phyloP scores from a whole-genome alignment of 1,140 invertebrate species.

The Nebria ingens region DNA sequence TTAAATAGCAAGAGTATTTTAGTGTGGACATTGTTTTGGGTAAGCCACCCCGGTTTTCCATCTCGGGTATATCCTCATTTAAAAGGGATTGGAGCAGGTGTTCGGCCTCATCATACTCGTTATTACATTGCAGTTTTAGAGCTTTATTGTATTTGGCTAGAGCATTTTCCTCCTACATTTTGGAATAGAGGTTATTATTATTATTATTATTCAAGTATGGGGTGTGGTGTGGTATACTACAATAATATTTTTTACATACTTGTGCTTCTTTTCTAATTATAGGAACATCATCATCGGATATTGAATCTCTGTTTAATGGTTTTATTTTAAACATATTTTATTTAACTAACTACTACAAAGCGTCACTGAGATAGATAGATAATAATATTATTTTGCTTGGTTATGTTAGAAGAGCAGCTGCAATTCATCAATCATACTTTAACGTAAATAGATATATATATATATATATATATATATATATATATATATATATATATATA shows the following conservation, averaged over 20 bases:
- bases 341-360: too few relatives aligned
- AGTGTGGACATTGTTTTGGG: conserved; percentile 43
- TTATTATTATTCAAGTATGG: too few relatives aligned
- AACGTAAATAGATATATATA: too few relatives aligned
- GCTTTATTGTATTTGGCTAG: conserved; percentile 32
- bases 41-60: conserved; percentile 32
- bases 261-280: conserved; percentile 32
- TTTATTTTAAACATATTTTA: conserved; percentile 33
- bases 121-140: conserved; percentile 25
- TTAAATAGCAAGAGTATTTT: conserved; percentile 63
- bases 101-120: conserved; percentile 23
- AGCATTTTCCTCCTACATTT: conserved; percentile 31
- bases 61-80: conserved; percentile 30
- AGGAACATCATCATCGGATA: conserved; percentile 32
- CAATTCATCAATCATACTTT: too few relatives aligned
- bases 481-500: too few relatives aligned
- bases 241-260: conserved; percentile 18
- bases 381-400: too few relatives aligned
- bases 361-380: too few relatives aligned
- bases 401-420: too few relatives aligned
- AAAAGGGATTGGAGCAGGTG: conserved; percentile 25
- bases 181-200: background rate
- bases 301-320: conserved; percentile 29
- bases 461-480: too few relatives aligned
- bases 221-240: too few relatives aligned